Percentiles rank a stretch among this genome's conserved stretches.
These are phyloP conservation scores for Zaprionus lineosus DNA, from an alignment of 2,888 invertebrate genomes.

Conservation along the genomic window DNA sequence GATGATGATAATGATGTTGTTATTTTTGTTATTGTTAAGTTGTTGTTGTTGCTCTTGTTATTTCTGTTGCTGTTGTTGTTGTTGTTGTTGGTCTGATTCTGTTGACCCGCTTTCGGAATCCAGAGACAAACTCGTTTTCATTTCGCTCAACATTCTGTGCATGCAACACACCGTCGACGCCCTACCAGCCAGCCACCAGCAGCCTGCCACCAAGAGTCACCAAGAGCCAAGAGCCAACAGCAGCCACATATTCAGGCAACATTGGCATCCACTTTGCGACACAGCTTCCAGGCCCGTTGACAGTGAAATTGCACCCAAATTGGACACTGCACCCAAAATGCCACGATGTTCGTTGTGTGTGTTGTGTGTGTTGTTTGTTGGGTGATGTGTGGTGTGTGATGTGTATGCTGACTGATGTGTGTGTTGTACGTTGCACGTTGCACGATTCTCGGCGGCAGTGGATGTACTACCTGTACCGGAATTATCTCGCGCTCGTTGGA, in stretches of 20 bases:
- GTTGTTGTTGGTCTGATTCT: slow-evolving; percentile 34
- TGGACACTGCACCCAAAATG: slow-evolving; percentile 40
- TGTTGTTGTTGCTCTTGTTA: slow-evolving; percentile 36
- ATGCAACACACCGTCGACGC: slow-evolving; percentile 42
- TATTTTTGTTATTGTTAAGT: slow-evolving; percentile 10
- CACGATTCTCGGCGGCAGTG: slow-evolving; percentile 41
- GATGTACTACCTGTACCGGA: slow-evolving; percentile 24
- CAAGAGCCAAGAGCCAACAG: no score
- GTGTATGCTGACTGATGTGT: no score
- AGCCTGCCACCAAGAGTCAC: background rate
- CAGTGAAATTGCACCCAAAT: slow-evolving; percentile 80
- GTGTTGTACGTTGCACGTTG: no score
- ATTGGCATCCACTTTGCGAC: slow-evolving; percentile 23
- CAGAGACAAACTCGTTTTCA: slow-evolving; percentile 71
- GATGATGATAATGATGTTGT: no score
- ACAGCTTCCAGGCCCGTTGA: slow-evolving; percentile 59
- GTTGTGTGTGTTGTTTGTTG: no score
- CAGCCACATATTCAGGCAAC: no score
- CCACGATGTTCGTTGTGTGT: no score
- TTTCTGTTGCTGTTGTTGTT: slow-evolving; percentile 13
- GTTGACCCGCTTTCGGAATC: slow-evolving; percentile 77
- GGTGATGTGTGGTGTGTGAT: no score
- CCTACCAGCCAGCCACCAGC: slow-evolving; percentile 49
- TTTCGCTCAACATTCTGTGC: slow-evolving; percentile 51
- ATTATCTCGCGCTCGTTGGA: slow-evolving; percentile 54